These are phyloP conservation scores for Taxidea taxus DNA, from an alignment of 2,113 vertebrate species.

Conservation along the genomic window DNA sequence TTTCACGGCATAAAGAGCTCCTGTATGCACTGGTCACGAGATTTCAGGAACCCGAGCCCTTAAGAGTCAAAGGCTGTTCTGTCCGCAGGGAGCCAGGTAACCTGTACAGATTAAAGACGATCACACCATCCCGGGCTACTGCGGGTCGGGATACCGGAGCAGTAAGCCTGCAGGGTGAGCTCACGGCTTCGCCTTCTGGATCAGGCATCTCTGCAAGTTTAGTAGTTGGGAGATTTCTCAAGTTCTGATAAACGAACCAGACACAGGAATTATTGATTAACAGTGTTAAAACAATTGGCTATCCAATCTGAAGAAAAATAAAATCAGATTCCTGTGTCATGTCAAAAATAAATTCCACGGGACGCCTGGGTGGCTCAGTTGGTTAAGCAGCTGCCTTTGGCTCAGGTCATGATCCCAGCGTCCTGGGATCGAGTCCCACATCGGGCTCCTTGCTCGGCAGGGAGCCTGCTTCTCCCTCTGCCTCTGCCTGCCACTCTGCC, in stretches of 20 bases:
- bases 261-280: background rate
- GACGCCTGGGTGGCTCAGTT: no score
- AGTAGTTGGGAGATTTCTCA: background rate
- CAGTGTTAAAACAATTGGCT: background rate
- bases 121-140: background rate
- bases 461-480: no score
- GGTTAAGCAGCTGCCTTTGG: no score
- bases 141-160: background rate
- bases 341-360: slow-evolving; percentile 11
- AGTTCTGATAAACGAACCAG: background rate
- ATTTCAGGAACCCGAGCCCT: slow-evolving; percentile 18
- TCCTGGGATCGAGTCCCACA: no score
- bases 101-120: background rate
- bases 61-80: slow-evolving; percentile 15
- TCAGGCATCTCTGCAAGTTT: background rate
- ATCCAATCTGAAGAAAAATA: background rate
- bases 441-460: no score
- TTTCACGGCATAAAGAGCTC: slow-evolving; percentile 15
- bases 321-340: background rate
- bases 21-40: background rate
- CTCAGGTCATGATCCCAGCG: no score
- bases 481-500: no score
- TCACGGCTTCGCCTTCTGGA: background rate
- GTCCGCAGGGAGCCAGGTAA: background rate
- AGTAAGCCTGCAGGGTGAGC: no score